phyloP scores from a whole-genome alignment of 2,888 invertebrate species.

The Lasioglossum marginatum region DNA sequence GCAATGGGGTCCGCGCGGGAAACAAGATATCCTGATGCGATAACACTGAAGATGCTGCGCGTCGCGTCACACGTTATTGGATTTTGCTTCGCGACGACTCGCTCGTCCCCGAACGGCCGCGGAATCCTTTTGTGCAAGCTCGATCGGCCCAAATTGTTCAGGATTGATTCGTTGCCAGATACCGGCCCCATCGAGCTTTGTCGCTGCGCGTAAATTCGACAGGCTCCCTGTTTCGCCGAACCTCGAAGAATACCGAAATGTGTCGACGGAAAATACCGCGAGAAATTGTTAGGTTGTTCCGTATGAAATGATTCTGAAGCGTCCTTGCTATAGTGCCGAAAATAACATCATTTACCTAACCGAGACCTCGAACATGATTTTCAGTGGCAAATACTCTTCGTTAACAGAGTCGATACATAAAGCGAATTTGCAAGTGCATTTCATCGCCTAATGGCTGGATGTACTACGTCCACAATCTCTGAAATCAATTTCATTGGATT shows the following conservation, averaged over 20 bases:
- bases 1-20: conserved; percentile 37
- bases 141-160: conserved; percentile 24
- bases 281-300: not conserved
- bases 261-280: not conserved
- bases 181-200: conserved; percentile 13
- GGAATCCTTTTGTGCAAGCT: conserved; percentile 7
- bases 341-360: not conserved
- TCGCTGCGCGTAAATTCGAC: conserved; percentile 26
- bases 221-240: not conserved
- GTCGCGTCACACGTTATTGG: conserved; percentile 61
- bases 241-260: not conserved
- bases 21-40: conserved; percentile 62
- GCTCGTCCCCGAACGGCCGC: not conserved
- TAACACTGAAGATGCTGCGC: conserved; percentile 60
- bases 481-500: not conserved
- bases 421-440: not conserved
- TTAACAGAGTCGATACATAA: not conserved
- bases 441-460: not conserved
- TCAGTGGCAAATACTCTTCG: not conserved
- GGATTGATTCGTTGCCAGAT: conserved; percentile 38
- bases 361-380: not conserved
- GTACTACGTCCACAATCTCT: not conserved
- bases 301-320: not conserved
- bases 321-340: not conserved
- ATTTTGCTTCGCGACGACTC: conserved; percentile 61